These are phyloP conservation scores for Gonioctena quinquepunctata DNA, from an alignment of 1,140 invertebrate species.

Conservation along the genomic window DNA sequence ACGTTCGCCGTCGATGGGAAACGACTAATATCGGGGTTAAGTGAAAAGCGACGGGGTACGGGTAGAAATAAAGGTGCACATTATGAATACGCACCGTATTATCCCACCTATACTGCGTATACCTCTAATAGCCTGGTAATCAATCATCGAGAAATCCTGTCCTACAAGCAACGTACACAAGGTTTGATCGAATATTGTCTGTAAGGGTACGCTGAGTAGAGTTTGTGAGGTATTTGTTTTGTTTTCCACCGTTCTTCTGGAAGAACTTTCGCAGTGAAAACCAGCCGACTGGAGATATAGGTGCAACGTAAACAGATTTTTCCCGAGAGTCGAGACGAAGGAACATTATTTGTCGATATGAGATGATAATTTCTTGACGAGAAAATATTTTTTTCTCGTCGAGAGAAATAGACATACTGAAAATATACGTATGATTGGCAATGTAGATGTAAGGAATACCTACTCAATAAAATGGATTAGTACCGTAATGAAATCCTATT, in stretches of 20 bases:
- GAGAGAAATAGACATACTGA: no score
- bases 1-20: not conserved
- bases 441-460: no score
- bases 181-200: not conserved
- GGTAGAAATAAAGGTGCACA: conserved; percentile 2
- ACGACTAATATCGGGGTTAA: not conserved
- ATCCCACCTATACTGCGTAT: conserved; percentile 12
- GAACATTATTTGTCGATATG: no score
- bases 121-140: conserved; percentile 7
- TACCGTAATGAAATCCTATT: no score
- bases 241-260: not conserved
- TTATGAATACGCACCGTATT: conserved; percentile 8
- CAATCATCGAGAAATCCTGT: conserved; percentile 13
- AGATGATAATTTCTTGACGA: no score
- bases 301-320: no score
- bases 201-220: not conserved
- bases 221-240: not conserved
- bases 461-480: no score
- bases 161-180: not conserved
- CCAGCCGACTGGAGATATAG: no score
- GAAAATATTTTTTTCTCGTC: no score
- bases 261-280: no score
- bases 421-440: no score
- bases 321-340: no score
- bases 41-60: not conserved